phyloP scores from a whole-genome alignment of 1,140 invertebrate genomes.

The Xylocopa sonorina region DNA sequence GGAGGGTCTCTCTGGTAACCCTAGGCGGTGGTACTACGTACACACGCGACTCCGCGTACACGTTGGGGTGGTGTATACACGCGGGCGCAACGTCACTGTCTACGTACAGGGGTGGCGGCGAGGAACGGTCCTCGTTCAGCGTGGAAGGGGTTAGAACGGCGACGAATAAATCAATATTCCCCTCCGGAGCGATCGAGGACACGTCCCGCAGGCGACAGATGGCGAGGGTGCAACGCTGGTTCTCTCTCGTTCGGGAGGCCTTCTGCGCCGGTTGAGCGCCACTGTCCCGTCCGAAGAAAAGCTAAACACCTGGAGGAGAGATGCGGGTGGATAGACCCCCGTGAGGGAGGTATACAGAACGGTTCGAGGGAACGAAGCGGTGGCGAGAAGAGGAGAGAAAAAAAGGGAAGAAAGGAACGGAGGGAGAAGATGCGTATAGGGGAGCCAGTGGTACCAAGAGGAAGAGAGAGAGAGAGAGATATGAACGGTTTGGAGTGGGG shows the following conservation, averaged over 20 bases:
- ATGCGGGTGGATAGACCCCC: constrained; percentile 36
- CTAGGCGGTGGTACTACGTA: background rate
- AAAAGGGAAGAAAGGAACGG: background rate
- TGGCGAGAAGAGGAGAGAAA: constrained; percentile 1
- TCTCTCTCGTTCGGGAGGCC: too few species aligned
- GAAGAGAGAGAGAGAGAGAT: constrained; percentile 2
- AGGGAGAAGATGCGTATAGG: constrained; percentile 36
- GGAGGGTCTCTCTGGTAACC: constrained; percentile 21
- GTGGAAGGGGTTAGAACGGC: constrained; percentile 53
- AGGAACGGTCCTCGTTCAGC: constrained; percentile 19
- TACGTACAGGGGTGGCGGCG: constrained; percentile 20
- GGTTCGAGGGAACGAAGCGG: constrained; percentile 28
- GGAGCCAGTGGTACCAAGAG: background rate
- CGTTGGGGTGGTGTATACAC: background rate
- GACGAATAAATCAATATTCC: constrained; percentile 71
- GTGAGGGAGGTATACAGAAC: constrained; percentile 14
- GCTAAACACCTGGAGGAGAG: constrained; percentile 20
- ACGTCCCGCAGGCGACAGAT: constrained; percentile 65
- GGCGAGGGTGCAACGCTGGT: constrained; percentile 41
- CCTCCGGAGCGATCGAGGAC: constrained; percentile 59
- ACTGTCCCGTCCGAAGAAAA: constrained; percentile 44
- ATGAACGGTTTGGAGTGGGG: background rate
- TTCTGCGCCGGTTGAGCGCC: constrained; percentile 59
- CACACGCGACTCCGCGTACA: background rate
- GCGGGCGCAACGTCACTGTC: background rate